Evolutionary conservation across 2,113 vertebrate genomes (phyloP), one percentile per base, ranked within the genome.

Genomic region (Chunga burmeisteri): DNA sequence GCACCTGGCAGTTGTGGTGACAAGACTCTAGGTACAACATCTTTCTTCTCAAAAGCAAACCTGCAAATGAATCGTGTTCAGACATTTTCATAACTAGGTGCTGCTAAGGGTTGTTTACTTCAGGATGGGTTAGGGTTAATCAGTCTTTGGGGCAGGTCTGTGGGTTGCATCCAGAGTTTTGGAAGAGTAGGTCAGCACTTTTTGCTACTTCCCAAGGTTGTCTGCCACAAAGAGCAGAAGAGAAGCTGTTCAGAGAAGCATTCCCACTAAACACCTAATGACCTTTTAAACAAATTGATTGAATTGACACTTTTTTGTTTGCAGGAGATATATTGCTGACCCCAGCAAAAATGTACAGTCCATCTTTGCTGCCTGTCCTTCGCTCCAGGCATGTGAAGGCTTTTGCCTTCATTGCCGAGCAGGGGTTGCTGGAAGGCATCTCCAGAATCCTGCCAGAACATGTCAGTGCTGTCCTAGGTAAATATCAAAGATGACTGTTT

Each of bases 371-470:
- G 94, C 98, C 98, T 0, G 58, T 98, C 66, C 96, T 99, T 21
- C 98, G 94, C 93, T 98, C 98, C 3, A 98, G 98, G 5, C 97
- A 98, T 0, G 98, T 99, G 52, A 99, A 99, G 72, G 98, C 98
- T 74, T 99, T 98, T 62, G 98, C 98, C 53, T 98, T 99, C 97
- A 98, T 99, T 93, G 98, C 99, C 14, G 98, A 99, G 15, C 98
- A 98, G 1, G 99, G 99, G 8, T 98, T 99, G 8, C 74, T 98
- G 95, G 98, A 99, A 95, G 99, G 99, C 95, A 98, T 99, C 93
- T 97, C 98, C 10, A 97, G 98, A 50, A 96, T 98, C 82, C 97
- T 99, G 73, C 98, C 99, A 21, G 96, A 96, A 65, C 93, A 97
- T 36, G 77, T 99, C 95, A 97, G 98, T 0, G 98, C 98, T 9